A percentile compares a stretch with the other conserved stretches of the same genome.
These are phyloP conservation scores for Paedocypris micromegethes DNA, from an alignment of 2,797 vertebrate species.

Conservation along the genomic window DNA sequence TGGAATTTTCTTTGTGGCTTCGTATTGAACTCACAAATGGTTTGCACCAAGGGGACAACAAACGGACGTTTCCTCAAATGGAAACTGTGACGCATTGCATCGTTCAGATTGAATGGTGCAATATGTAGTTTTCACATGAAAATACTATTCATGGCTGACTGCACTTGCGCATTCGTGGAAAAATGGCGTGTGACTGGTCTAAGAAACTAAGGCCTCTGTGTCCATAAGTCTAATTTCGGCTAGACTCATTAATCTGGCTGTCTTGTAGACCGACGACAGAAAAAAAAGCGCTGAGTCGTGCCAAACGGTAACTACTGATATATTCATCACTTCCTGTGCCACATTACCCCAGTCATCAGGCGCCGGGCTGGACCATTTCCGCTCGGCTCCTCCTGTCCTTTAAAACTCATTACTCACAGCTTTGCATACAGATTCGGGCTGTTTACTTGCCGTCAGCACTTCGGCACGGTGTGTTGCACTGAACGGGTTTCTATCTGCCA, in stretches of 20 bases:
- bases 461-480: conserved; percentile 24
- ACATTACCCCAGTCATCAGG: conserved; percentile 47
- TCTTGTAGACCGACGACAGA: conserved; percentile 37
- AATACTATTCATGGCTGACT: background rate
- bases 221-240: conserved; percentile 46
- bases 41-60: too few relatives aligned
- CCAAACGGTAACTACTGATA: conserved; percentile 32
- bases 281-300: conserved; percentile 42
- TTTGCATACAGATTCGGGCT: conserved; percentile 31
- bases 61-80: too few relatives aligned
- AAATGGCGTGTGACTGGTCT: conserved; percentile 9
- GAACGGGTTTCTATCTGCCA: conserved; percentile 29
- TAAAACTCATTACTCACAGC: conserved; percentile 48
- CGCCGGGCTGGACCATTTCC: conserved; percentile 39
- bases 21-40: too few relatives aligned
- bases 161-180: conserved; percentile 8
- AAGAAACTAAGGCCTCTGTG: conserved; percentile 25
- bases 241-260: conserved; percentile 52
- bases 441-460: conserved; percentile 47
- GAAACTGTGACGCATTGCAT: too few relatives aligned
- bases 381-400: conserved; percentile 36
- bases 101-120: too few relatives aligned
- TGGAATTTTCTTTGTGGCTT: too few relatives aligned
- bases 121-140: too few relatives aligned
- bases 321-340: conserved; percentile 48